Evolutionary conservation across 2,797 vertebrate species (phyloP).

Genomic region (Macropus fuliginosus): DNA sequence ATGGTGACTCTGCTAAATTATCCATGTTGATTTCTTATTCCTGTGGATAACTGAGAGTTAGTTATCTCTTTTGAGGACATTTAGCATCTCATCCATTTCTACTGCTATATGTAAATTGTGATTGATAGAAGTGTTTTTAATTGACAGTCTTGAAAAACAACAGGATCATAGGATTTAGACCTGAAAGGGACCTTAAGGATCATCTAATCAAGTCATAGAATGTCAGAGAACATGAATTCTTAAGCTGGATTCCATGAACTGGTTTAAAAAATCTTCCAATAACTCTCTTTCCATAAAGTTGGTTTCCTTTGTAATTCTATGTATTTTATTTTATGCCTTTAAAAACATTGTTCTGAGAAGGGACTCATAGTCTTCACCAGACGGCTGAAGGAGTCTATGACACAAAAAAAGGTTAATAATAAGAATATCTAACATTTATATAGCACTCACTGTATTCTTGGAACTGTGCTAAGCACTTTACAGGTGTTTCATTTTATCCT

Average conservation of each 20-base stretch:
- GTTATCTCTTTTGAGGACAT: background rate
- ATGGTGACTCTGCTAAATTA: background rate
- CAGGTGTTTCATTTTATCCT: background rate
- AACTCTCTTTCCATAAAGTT: background rate
- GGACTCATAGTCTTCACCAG: background rate
- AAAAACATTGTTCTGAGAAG: background rate
- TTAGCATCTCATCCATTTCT: slow-evolving; percentile 2
- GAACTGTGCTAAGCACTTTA: background rate
- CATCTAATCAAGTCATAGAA: background rate
- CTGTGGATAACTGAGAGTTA: background rate
- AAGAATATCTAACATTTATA: background rate
- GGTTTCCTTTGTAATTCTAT: background rate
- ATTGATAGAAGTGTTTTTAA: background rate
- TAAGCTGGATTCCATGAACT: background rate
- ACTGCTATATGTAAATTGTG: background rate
- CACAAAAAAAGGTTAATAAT: background rate
- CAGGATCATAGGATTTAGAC: background rate
- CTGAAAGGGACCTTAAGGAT: background rate
- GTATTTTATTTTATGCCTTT: background rate
- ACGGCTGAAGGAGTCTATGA: background rate
- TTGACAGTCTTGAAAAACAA: background rate
- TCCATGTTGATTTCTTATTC: background rate
- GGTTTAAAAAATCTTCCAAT: background rate
- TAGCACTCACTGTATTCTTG: background rate
- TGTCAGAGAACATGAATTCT: background rate